phyloP scores from a whole-genome alignment of 2,113 vertebrate genomes.

The Elephas maximus region DNA sequence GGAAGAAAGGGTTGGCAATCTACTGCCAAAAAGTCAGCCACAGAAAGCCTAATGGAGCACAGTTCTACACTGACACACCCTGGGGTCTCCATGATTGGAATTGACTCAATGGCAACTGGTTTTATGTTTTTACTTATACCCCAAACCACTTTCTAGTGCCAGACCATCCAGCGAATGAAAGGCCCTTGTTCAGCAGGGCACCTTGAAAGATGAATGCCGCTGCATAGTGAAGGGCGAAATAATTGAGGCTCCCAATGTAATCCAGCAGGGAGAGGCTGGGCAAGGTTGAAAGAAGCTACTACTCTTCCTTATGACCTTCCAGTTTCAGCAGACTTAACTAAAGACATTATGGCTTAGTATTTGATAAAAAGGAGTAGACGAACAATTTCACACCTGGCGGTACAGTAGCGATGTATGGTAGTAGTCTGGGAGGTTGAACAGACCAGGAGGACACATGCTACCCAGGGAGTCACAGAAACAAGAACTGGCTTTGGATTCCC shows the following conservation, averaged over 20 bases:
- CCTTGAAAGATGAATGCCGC: not conserved
- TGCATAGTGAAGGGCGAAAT: not conserved
- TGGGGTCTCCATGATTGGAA: not conserved
- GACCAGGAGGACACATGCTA: not conserved
- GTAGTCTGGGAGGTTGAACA: not conserved
- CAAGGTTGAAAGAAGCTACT: not conserved
- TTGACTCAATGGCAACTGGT: not conserved
- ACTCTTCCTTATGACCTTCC: not conserved
- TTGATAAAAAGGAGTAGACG: not conserved
- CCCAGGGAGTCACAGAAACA: not conserved
- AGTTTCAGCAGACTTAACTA: not conserved
- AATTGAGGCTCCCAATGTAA: not conserved
- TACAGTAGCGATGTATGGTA: no score
- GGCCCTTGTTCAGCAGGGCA: not conserved
- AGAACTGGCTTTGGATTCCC: not conserved
- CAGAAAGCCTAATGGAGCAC: not conserved
- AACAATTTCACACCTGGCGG: not conserved
- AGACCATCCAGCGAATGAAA: not conserved
- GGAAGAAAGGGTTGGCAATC: not conserved
- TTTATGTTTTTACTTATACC: not conserved
- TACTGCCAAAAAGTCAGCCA: not conserved
- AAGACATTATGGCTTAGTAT: not conserved
- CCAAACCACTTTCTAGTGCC: not conserved
- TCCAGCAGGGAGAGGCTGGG: not conserved
- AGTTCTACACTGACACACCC: not conserved